A percentile compares a stretch with the other conserved stretches of the same genome.
phyloP scores from a whole-genome alignment of 2,113 vertebrate genomes.

The Phyllostomus hastatus region DNA sequence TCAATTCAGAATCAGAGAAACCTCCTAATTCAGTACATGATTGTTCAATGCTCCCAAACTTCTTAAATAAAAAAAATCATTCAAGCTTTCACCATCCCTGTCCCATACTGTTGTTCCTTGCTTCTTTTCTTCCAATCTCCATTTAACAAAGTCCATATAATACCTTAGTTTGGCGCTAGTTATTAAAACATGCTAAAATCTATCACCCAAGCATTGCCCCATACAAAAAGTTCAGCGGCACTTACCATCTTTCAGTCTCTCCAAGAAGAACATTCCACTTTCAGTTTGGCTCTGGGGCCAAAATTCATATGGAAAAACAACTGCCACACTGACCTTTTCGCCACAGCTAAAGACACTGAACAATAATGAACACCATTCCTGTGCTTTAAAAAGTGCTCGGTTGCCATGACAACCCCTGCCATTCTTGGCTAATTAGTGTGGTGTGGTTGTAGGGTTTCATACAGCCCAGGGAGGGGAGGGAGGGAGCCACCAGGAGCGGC shows the following conservation, averaged over 20 bases:
- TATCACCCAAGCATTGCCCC: accelerated
- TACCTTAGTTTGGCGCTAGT: not conserved
- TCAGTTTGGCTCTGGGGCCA: not conserved
- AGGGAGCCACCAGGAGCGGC: not conserved
- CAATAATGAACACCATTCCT: slow-evolving; percentile 77
- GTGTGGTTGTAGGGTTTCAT: slow-evolving; percentile 75
- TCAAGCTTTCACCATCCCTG: not conserved
- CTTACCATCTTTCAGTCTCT: not conserved
- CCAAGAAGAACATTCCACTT: not conserved
- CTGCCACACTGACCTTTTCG: slow-evolving; percentile 69
- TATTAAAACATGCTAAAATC: not conserved
- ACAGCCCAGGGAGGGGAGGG: not conserved
- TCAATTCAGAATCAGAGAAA: not conserved
- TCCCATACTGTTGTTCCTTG: not conserved
- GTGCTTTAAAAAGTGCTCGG: slow-evolving; percentile 76
- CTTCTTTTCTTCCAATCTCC: not conserved
- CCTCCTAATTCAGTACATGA: not conserved
- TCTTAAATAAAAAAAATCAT: not conserved
- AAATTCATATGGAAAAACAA: slow-evolving; percentile 71
- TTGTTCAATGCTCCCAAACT: not conserved
- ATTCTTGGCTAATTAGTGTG: slow-evolving; percentile 84
- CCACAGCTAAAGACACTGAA: slow-evolving; percentile 64
- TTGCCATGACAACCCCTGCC: slow-evolving; percentile 83
- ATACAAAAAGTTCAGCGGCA: not conserved
- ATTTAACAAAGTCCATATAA: not conserved